Evolutionary conservation across 35 echinoderm and acorn worm genomes (phyloP), one percentile per base, ranked within the genome.

Genomic region (Hemicentrotus pulcherrimus): DNA sequence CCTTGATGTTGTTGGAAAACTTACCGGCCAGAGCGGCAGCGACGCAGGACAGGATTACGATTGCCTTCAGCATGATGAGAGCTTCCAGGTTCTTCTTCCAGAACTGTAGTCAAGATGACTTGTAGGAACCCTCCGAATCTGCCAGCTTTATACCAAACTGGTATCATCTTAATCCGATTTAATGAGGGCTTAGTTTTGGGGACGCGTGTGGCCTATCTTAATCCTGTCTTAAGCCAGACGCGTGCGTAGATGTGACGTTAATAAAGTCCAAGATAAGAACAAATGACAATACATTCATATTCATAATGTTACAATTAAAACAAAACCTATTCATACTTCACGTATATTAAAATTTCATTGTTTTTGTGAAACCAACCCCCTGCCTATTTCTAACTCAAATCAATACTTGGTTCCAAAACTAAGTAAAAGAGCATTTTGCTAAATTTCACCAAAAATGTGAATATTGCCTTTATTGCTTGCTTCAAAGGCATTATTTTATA

Each of bases 11-110:
- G 0, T 78, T 78, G 0, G 16, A 32, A 15, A 61, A 94, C 94
- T 94, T 70, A 94, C 94, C 60, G 70, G 94, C 94, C 60, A 65
- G 86, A 11, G 86, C 94, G 33, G 94, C n/a, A 18, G 94, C 94
- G 33, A 70, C 65, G 33, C 65, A 85, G 94, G 94, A 61, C 3
- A 61, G 47, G 33, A 94, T 9, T 19, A 94, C 94, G 32, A 94
- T 24, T 18, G 86, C 65, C 60, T 85, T 85, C 65, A 94, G 46
- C 94, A 94, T 94, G 55, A 46, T 94, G 94, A 94, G 11, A 85
- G 65, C 7, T 28, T 78, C 24, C 65, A 78, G 22, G 19, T 78
- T 7, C 65, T 78, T 78, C 61, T 78, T 28, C 65, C 6, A 78
- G 22, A 78, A n/a, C 22, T 22, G 65, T 22, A 78, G 65, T 28